phyloP scores from a whole-genome alignment of 2,797 vertebrate genomes.

The Poeciliopsis gracilis region DNA sequence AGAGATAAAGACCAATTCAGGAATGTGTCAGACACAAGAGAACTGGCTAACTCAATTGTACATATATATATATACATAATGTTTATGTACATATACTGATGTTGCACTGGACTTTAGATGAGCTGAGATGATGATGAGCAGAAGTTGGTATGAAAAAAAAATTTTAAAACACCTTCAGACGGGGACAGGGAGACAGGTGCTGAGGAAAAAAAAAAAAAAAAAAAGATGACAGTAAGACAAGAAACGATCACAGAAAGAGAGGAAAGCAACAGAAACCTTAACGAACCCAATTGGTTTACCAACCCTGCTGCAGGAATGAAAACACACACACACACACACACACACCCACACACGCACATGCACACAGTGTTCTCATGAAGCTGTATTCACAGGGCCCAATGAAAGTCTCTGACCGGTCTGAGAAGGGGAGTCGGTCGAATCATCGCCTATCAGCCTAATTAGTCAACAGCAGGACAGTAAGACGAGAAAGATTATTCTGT shows the following conservation, averaged over 20 bases:
- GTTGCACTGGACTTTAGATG: constrained; percentile 90
- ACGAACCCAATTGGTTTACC: constrained; percentile 88
- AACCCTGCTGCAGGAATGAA: constrained; percentile 93
- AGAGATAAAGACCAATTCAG: constrained; percentile 87
- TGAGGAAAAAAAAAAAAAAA: constrained; percentile 77
- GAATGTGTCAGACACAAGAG: constrained; percentile 87
- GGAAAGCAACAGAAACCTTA: constrained; percentile 72
- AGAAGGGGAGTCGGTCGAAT: constrained; percentile 20
- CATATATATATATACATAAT: constrained; percentile 78
- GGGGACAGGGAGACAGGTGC: constrained; percentile 87
- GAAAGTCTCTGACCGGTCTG: constrained; percentile 83
- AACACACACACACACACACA: constrained; percentile 76
- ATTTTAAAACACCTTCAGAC: constrained; percentile 23
- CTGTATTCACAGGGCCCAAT: constrained; percentile 87
- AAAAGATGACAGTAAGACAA: constrained; percentile 77
- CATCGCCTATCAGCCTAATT: constrained; percentile 52
- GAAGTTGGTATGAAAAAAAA: constrained; percentile 83
- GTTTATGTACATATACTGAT: constrained; percentile 82
- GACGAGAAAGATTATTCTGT: constrained; percentile 64
- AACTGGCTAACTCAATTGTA: constrained; percentile 93
- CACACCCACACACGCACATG: constrained; percentile 78
- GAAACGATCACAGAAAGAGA: constrained; percentile 67
- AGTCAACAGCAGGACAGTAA: constrained; percentile 55
- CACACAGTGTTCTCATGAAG: constrained; percentile 79
- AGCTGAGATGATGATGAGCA: constrained; percentile 90